Conservation (phyloP, 1,140 invertebrate species). For the Penaeus indicus region DNA sequence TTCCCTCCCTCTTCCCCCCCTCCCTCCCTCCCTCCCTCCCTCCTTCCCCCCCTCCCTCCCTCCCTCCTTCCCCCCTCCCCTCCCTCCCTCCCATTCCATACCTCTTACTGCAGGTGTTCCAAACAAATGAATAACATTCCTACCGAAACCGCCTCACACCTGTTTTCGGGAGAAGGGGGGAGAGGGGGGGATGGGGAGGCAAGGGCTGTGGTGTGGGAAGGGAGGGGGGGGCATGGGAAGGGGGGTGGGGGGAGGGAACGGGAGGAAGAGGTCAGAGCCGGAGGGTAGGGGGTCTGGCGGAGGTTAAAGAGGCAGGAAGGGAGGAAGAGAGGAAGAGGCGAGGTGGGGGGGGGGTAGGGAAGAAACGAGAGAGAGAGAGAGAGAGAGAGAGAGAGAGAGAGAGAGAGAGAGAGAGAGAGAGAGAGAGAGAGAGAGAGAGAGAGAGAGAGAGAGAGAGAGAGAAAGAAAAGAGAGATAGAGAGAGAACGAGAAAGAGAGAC, state of each 20-base stretch:
- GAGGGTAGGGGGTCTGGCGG: not conserved
- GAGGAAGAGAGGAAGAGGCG: not conserved
- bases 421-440: too few species aligned
- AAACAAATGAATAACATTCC: too few species aligned
- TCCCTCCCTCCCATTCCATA: not conserved
- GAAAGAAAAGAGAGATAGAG: too few species aligned
- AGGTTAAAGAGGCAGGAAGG: not conserved
- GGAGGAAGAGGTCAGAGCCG: not conserved
- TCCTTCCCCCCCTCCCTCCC: not conserved
- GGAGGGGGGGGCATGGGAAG: not conserved
- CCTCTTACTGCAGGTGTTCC: too few species aligned
- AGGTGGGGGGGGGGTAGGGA: not conserved
- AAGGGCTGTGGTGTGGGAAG: not conserved
- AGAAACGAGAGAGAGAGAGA: not conserved
- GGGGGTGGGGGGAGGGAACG: not conserved
- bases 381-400: not conserved
- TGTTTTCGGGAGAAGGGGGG: not conserved
- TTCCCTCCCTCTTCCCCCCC: not conserved
- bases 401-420: too few species aligned
- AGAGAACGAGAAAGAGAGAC: too few species aligned
- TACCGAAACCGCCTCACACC: not conserved
- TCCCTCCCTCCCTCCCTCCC: not conserved
- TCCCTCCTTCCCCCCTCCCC: not conserved
- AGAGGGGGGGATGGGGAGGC: not conserved
- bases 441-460: too few species aligned